phyloP scores from a whole-genome alignment of 2,113 vertebrate genomes.

The Microcebus tavaratra region DNA sequence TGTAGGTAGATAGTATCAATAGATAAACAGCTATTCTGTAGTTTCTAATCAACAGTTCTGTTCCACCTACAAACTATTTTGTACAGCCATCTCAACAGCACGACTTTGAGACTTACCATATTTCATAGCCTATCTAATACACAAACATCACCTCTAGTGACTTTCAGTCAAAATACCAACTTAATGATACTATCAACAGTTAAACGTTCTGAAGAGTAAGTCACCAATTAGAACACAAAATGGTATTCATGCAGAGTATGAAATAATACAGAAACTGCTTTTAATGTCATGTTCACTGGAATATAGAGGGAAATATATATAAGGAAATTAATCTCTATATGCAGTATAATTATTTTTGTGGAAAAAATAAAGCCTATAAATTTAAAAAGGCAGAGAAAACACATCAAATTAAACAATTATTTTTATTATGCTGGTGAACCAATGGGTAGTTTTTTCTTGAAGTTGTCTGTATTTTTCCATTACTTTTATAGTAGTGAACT shows the following conservation, averaged over 20 bases:
- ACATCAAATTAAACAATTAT: not conserved
- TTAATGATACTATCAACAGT: not conserved
- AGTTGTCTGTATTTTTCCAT: conserved; percentile 13
- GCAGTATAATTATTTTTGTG: not conserved
- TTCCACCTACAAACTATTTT: not conserved
- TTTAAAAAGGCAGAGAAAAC: not conserved
- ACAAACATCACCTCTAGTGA: not conserved
- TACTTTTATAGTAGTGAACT: not conserved
- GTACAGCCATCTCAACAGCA: not conserved
- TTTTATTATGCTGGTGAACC: not conserved
- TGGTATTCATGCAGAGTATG: not conserved
- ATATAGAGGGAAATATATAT: not conserved
- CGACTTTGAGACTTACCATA: not conserved
- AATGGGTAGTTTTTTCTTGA: not conserved
- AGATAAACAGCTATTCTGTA: not conserved
- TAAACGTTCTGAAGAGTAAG: conserved; percentile 25
- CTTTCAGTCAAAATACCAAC: conserved; percentile 1
- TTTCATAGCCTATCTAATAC: not conserved
- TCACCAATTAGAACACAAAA: not conserved
- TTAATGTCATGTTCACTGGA: not conserved
- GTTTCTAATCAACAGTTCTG: not conserved
- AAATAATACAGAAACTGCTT: conserved; percentile 25
- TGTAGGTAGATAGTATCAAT: not conserved
- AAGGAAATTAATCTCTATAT: not conserved
- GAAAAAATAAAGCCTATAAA: not conserved